Conservation (phyloP, 2,888 invertebrate species). For the Drosophila parthenogenetica region DNA sequence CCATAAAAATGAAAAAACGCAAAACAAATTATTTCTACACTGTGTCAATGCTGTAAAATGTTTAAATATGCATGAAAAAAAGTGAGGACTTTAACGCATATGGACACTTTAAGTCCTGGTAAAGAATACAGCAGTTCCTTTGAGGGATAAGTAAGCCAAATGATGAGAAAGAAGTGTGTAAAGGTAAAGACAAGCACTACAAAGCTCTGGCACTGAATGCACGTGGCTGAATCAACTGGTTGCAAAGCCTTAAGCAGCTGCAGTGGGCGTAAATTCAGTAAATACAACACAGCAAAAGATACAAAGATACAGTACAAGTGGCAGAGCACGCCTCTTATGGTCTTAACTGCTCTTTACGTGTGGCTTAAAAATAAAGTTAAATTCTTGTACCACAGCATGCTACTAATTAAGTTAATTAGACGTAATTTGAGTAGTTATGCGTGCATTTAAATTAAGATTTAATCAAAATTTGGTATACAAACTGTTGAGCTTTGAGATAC, state of each 20-base stretch:
- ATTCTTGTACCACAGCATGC: too few species aligned
- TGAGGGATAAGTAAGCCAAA: neutral
- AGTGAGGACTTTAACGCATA: too few species aligned
- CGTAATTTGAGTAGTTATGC: conserved; percentile 18
- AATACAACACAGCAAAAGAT: neutral
- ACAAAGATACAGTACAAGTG: neutral
- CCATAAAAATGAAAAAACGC: too few species aligned
- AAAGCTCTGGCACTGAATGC: conserved; percentile 1
- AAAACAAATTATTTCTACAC: too few species aligned
- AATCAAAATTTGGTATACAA: conserved; percentile 15
- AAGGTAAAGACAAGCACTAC: conserved; percentile 8
- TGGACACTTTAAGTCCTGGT: too few species aligned
- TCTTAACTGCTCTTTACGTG: too few species aligned
- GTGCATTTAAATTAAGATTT: conserved; percentile 7
- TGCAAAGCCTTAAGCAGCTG: conserved; percentile 27
- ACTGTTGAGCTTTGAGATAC: conserved; percentile 6
- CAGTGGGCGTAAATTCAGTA: neutral
- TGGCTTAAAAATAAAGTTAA: neutral
- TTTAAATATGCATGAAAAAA: too few species aligned
- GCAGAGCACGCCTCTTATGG: too few species aligned
- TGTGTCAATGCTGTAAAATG: too few species aligned
- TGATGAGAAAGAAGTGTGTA: neutral
- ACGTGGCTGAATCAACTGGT: conserved; percentile 51
- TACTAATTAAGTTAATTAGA: conserved; percentile 26
- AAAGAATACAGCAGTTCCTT: neutral